These are phyloP conservation scores for Pseudorasbora parva DNA, from an alignment of 2,113 vertebrate species.

Conservation along the genomic window DNA sequence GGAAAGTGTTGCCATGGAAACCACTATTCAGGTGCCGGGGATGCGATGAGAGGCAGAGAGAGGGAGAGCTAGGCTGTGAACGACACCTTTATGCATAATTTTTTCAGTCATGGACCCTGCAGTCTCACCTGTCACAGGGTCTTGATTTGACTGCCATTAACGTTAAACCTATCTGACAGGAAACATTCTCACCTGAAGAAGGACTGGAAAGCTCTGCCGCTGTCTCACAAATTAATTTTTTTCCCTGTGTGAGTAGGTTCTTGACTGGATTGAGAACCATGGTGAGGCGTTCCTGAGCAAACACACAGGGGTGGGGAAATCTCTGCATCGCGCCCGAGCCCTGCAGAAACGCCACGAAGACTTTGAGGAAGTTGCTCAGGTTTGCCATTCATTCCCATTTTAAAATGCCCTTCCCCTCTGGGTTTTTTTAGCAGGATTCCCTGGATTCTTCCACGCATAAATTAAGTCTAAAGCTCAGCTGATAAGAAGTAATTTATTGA, in stretches of 20 bases:
- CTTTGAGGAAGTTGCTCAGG: conserved; percentile 99
- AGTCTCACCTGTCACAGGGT: not conserved
- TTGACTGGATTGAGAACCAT: conserved; percentile 99
- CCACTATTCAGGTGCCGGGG: conserved; percentile 52
- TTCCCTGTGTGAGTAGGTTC: conserved; percentile 78
- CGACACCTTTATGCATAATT: conserved; percentile 36
- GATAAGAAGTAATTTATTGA: no score
- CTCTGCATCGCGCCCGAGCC: conserved; percentile 94
- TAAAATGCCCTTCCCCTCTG: not conserved
- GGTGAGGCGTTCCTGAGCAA: conserved; percentile 99
- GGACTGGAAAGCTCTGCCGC: not conserved
- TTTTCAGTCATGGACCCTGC: conserved; percentile 13
- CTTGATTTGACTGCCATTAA: conserved; percentile 19
- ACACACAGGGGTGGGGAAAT: conserved; percentile 97
- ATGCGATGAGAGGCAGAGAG: conserved; percentile 27
- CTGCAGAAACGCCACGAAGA: conserved; percentile 98
- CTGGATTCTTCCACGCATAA: not conserved
- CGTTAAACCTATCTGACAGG: conserved; percentile 36
- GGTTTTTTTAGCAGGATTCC: not conserved
- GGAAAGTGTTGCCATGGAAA: conserved; percentile 58
- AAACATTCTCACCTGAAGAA: not conserved
- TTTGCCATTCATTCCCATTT: conserved; percentile 59
- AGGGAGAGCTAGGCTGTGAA: conserved; percentile 14
- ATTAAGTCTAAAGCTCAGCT: not conserved
- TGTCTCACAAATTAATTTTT: conserved; percentile 36